Base-by-base conservation (phyloP, 2,888 invertebrate species). In the Trachelus tabidus region DNA sequence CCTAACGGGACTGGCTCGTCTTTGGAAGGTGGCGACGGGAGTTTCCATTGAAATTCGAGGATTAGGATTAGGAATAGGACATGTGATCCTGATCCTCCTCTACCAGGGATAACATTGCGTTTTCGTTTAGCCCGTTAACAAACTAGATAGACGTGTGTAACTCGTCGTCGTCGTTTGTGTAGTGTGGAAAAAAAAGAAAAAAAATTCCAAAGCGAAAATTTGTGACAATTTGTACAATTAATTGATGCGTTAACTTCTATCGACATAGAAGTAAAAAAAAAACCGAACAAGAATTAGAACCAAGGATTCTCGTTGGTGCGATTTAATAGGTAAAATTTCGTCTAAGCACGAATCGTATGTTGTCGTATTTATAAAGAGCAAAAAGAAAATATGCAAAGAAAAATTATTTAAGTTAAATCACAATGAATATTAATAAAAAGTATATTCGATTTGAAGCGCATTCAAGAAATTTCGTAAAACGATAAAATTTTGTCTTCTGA, bases 1-100 rank as follows among this genome's bases (percentile, higher is more conserved):
- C 81, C 86, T 6, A 89, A 87, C 69, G 86, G 86, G 34, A 68
- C 82, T 15, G 71, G 75, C n/a, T 68, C 81, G 33, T 40, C 33
- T 31, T 71, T 79, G 73, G 80, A 81, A 35, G 23, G 35, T 12
- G 75, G 73, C 56, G 79, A 81, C 75, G 23, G 69, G 4, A 79
- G 71, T 34, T 31, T 15, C 31, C 71, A 71, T 56, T 56, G 40
- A 56, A 56, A 56, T 56, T 56, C 15, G 40, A 56, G 40, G 15
- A 56, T 56, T 23, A 6, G 40, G 40, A 56, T 56, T 56, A 23
- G 40, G 40, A 40, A 15, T 40, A 15, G 15, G 40, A 56, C 15
- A 56, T 23, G 40, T 2, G 23, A 56, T 56, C 40, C 40, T 56
- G 40, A 56, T 56, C 23, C 40, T 40, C 40, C 40, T 40, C 23